Evolutionary conservation across 2,113 vertebrate species (phyloP).

Genomic region (Mobula birostris): DNA sequence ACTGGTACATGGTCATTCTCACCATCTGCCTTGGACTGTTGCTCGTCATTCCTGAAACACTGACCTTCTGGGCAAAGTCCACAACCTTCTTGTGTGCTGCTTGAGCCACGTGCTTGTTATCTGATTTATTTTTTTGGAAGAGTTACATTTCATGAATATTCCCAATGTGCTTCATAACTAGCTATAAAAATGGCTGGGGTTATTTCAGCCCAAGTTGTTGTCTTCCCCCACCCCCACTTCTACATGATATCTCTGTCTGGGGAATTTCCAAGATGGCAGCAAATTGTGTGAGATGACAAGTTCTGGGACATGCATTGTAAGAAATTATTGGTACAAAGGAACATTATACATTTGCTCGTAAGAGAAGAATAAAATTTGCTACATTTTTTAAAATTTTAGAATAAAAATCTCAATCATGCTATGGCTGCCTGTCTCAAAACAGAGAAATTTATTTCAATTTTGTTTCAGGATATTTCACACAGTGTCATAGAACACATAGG

Average conservation of each 20-base stretch:
- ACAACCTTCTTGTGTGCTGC: no score
- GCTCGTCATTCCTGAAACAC: no score
- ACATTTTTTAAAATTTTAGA: not conserved
- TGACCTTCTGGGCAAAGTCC: no score
- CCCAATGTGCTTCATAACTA: not conserved
- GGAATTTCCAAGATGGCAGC: not conserved
- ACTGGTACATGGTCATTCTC: no score
- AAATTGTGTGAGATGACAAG: not conserved
- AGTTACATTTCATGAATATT: not conserved
- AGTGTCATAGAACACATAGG: no score
- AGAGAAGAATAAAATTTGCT: not conserved
- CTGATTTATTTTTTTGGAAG: not conserved
- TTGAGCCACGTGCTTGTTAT: not conserved
- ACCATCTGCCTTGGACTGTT: no score
- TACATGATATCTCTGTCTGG: not conserved
- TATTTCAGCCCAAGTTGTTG: not conserved
- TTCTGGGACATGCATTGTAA: not conserved
- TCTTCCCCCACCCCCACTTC: not conserved
- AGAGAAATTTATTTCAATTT: not conserved
- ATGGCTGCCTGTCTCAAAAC: not conserved
- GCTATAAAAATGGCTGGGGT: not conserved
- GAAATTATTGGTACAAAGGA: not conserved
- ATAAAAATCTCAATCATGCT: not conserved
- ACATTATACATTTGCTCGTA: not conserved
- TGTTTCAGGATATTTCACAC: not conserved